Percentiles rank a stretch among this genome's conserved stretches.
These are phyloP conservation scores for Escarpia spicata DNA, from an alignment of 2,888 invertebrate species.

Conservation along the genomic window DNA sequence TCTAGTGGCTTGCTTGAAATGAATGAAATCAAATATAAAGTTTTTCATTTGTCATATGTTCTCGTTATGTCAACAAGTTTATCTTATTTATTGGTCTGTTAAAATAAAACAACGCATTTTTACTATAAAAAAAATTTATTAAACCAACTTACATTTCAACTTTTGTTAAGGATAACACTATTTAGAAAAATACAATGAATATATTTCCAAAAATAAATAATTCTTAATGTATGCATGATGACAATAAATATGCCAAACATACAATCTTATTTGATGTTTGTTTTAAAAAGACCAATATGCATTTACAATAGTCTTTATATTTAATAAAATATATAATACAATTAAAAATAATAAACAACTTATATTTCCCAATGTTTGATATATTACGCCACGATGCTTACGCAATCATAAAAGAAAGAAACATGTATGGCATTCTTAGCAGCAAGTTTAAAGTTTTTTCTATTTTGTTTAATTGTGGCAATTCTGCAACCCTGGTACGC, in stretches of 20 bases:
- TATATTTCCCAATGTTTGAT: background rate
- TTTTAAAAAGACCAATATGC: background rate
- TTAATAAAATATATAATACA: no score
- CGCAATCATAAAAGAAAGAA: no score
- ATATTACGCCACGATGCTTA: background rate
- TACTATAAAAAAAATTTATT: no score
- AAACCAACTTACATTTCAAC: no score
- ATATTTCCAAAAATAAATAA: no score
- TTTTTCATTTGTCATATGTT: background rate
- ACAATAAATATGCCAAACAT: constrained; percentile 22
- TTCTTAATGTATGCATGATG: background rate
- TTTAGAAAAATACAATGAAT: no score
- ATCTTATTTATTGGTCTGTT: background rate
- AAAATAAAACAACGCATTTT: background rate
- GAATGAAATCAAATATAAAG: background rate
- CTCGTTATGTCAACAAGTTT: no score
- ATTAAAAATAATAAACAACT: background rate
- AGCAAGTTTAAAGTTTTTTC: background rate
- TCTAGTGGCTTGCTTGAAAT: no score
- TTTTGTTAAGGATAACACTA: no score
- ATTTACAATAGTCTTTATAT: background rate
- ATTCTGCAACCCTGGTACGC: background rate
- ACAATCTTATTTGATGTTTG: background rate
- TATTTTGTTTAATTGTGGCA: background rate
- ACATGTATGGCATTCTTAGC: no score